These are phyloP conservation scores for Cryptotis parvus DNA, from an alignment of 2,113 vertebrate species.

Conservation along the genomic window DNA sequence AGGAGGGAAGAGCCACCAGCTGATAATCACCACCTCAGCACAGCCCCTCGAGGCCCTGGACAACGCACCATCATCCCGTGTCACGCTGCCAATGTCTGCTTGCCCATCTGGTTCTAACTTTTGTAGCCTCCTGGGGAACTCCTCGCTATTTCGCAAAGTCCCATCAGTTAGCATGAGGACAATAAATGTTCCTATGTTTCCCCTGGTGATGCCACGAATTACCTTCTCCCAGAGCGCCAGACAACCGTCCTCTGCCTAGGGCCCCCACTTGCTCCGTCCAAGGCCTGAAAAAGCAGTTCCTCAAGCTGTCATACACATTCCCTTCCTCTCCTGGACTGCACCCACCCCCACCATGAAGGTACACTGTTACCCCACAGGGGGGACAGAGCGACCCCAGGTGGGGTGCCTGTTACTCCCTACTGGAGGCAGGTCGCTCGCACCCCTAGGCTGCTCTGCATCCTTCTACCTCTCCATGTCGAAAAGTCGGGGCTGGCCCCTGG, in stretches of 20 bases:
- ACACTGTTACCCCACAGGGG: too few relatives aligned
- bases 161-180: not conserved
- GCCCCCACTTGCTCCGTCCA: not conserved
- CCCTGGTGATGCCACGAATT: slow-evolving; percentile 71
- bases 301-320: not conserved
- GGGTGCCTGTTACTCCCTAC: too few relatives aligned
- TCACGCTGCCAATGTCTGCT: too few relatives aligned
- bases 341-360: too few relatives aligned
- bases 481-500: too few relatives aligned
- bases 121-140: not conserved
- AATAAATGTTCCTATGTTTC: not conserved
- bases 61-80: not conserved
- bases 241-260: too few relatives aligned
- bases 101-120: too few relatives aligned
- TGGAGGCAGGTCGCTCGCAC: too few relatives aligned
- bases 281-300: too few relatives aligned
- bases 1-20: not conserved
- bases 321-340: not conserved
- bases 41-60: not conserved
- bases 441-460: too few relatives aligned
- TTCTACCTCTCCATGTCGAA: too few relatives aligned
- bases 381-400: too few relatives aligned
- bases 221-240: slow-evolving; percentile 64
- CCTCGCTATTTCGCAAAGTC: slow-evolving; percentile 24
- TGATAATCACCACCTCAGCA: not conserved